Percentiles rank a stretch among this genome's conserved stretches.
Evolutionary conservation across 1,140 invertebrate genomes (phyloP).

Genomic region (Pemphigus obesinymphae): DNA sequence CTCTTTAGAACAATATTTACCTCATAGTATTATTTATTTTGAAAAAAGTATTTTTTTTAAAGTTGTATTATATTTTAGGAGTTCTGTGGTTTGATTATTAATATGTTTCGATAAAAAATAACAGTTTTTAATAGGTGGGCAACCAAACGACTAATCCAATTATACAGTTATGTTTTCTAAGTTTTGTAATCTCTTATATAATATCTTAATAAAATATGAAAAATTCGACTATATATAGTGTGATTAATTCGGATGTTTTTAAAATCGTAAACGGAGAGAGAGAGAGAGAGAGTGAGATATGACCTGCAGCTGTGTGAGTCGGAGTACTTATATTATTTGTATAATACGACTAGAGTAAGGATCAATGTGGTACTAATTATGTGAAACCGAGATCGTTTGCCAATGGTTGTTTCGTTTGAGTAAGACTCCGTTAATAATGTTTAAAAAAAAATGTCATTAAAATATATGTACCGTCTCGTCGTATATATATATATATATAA

Average conservation of each 20-base stretch:
- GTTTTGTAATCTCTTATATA: too few relatives aligned
- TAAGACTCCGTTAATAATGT: conserved; percentile 9
- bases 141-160: too few relatives aligned
- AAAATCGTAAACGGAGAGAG: not conserved
- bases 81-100: too few relatives aligned
- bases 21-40: too few relatives aligned
- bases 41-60: too few relatives aligned
- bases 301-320: conserved; percentile 3
- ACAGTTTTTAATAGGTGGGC: too few relatives aligned
- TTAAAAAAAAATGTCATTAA: conserved; percentile 10
- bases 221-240: not conserved
- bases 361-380: conserved; percentile 21
- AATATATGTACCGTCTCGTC: conserved; percentile 11
- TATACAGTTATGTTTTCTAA: too few relatives aligned
- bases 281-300: not conserved
- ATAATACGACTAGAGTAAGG: not conserved
- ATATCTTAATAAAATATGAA: too few relatives aligned
- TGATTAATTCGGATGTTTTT: not conserved
- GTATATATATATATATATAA: too few relatives aligned
- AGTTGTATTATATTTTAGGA: too few relatives aligned
- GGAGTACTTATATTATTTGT: not conserved
- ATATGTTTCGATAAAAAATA: too few relatives aligned
- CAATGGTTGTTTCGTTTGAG: conserved; percentile 11
- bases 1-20: too few relatives aligned
- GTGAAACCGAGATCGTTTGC: not conserved